Evolutionary conservation across 2,888 invertebrate genomes (phyloP).

Genomic region (Cylloceria caligata): DNA sequence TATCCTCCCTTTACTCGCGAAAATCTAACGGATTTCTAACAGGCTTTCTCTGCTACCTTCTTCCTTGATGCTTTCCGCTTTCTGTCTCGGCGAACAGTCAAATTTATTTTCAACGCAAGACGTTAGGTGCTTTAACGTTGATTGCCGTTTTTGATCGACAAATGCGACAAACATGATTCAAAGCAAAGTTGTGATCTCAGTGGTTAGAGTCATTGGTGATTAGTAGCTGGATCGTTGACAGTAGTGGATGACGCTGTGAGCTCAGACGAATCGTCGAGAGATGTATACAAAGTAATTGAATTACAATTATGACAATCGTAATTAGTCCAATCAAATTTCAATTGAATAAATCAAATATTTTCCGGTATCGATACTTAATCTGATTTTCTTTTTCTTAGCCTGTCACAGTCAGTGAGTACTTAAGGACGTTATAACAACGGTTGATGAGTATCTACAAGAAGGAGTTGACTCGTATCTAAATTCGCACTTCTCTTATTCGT

Average conservation of each 20-base stretch:
- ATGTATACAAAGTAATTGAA: background rate
- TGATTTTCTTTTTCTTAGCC: background rate
- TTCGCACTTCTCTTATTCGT: conserved; percentile 2
- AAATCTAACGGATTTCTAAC: conserved; percentile 29
- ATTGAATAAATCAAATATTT: background rate
- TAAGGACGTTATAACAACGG: no score
- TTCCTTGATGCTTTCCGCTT: background rate
- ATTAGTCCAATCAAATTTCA: background rate
- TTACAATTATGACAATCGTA: background rate
- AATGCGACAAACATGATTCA: conserved; percentile 16
- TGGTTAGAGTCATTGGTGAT: conserved; percentile 23
- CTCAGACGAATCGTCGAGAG: background rate
- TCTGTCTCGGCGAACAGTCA: background rate
- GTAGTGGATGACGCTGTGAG: conserved; percentile 1
- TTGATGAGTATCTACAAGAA: background rate
- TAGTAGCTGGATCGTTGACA: background rate
- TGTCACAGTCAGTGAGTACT: background rate
- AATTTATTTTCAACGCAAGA: conserved; percentile 1
- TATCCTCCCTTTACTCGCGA: background rate
- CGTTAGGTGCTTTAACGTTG: no score
- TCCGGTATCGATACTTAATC: background rate
- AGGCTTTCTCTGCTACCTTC: conserved; percentile 15
- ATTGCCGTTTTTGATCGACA: background rate
- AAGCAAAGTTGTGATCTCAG: conserved; percentile 2
- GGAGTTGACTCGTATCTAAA: background rate